These are phyloP conservation scores for Luperina testacea DNA, from an alignment of 2,888 invertebrate genomes.

Conservation along the genomic window DNA sequence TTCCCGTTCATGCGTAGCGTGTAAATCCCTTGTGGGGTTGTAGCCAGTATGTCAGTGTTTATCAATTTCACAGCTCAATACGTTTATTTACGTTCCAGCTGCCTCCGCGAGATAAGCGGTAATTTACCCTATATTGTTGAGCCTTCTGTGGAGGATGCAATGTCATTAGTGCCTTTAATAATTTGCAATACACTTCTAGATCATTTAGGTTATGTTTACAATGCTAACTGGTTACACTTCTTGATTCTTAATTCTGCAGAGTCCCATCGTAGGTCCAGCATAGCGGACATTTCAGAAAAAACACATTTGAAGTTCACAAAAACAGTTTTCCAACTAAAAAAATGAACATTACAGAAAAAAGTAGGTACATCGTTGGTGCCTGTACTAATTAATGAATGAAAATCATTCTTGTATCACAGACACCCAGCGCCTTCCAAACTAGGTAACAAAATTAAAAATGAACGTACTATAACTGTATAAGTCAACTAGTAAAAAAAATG, in stretches of 20 bases:
- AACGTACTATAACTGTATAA: too few relatives aligned
- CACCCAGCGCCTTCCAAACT: too few relatives aligned
- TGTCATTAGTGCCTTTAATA: not conserved
- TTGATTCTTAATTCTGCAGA: not conserved
- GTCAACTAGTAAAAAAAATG: too few relatives aligned
- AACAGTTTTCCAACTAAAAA: too few relatives aligned
- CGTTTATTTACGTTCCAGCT: conserved; percentile 45
- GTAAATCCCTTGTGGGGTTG: not conserved
- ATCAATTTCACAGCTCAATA: conserved; percentile 54
- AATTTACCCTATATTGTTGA: conserved; percentile 25
- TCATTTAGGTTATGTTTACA: not conserved
- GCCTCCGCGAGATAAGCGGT: conserved; percentile 53
- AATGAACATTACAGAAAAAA: too few relatives aligned
- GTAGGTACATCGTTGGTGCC: too few relatives aligned
- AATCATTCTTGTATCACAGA: too few relatives aligned
- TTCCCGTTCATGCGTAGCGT: not conserved
- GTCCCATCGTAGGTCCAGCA: not conserved
- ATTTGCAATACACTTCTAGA: not conserved
- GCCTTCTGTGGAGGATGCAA: conserved; percentile 2
- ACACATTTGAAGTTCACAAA: too few relatives aligned
- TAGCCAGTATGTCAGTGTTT: not conserved
- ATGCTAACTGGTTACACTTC: not conserved
- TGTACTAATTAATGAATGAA: too few relatives aligned
- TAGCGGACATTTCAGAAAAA: not conserved
- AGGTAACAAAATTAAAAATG: too few relatives aligned